Conservation (phyloP, 2,113 vertebrate genomes). For the Tachysurus vachellii region DNA sequence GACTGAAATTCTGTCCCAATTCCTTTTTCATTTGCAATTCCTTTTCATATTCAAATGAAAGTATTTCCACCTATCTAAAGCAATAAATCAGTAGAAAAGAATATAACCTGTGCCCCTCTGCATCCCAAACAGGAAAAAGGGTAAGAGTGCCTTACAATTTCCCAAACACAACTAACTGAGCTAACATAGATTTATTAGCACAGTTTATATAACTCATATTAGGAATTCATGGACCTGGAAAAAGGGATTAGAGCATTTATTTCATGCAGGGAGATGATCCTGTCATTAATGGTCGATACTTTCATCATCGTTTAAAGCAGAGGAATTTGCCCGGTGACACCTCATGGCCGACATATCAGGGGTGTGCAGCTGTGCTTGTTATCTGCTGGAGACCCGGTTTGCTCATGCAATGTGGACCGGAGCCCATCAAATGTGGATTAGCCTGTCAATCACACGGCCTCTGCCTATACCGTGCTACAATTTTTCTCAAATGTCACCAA, state of each 20-base stretch:
- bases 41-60: slow-evolving; percentile 83
- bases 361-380: slow-evolving; percentile 98
- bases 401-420: slow-evolving; percentile 86
- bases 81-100: slow-evolving; percentile 91
- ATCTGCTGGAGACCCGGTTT: slow-evolving; percentile 90
- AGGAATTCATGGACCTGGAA: slow-evolving; percentile 99
- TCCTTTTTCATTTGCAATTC: slow-evolving; percentile 81
- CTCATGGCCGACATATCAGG: slow-evolving; percentile 97
- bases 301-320: slow-evolving; percentile 99
- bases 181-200: slow-evolving; percentile 99
- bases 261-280: slow-evolving; percentile 99
- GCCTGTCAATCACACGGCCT: slow-evolving; percentile 93
- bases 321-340: slow-evolving; percentile 98
- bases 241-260: slow-evolving; percentile 99
- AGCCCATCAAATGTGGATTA: slow-evolving; percentile 99
- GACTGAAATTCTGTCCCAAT: slow-evolving; percentile 59
- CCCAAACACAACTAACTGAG: slow-evolving; percentile 99
- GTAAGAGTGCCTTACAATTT: slow-evolving; percentile 87
- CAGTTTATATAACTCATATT: slow-evolving; percentile 99
- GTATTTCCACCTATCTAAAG: slow-evolving; percentile 77
- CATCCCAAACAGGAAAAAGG: slow-evolving; percentile 82
- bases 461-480: slow-evolving; percentile 95
- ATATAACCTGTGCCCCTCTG: slow-evolving; percentile 89
- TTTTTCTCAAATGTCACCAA: slow-evolving; percentile 99
- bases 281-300: slow-evolving; percentile 99